Evolutionary conservation across 2,113 vertebrate genomes (phyloP).

Genomic region (Mesocricetus auratus): DNA sequence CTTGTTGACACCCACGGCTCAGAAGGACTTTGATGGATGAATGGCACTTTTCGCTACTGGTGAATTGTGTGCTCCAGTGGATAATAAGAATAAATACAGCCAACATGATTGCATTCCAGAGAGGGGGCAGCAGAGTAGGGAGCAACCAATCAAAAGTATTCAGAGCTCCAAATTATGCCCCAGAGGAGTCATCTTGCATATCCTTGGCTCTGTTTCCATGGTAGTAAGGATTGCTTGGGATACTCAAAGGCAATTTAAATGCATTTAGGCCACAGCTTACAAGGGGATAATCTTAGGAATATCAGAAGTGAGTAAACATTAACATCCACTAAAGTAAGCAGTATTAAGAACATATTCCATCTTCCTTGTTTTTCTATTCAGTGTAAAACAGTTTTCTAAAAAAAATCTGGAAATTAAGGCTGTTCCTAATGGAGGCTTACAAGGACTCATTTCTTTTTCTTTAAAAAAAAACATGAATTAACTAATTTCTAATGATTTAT

Average conservation of each 20-base stretch:
- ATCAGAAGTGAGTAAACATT: slow-evolving; percentile 74
- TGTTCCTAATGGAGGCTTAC: slow-evolving; percentile 65
- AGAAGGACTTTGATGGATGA: background rate
- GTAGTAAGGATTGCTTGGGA: slow-evolving; percentile 71
- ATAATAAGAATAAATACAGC: slow-evolving; percentile 73
- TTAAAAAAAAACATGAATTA: background rate
- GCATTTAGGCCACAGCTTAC: slow-evolving; percentile 75
- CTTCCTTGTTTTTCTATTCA: slow-evolving; percentile 59
- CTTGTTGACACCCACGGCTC: background rate
- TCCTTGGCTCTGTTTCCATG: slow-evolving; percentile 76
- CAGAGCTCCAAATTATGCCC: slow-evolving; percentile 62
- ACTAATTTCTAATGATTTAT: background rate
- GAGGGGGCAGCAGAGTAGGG: background rate
- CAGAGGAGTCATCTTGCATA: slow-evolving; percentile 58
- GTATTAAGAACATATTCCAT: slow-evolving; percentile 33
- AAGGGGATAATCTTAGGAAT: slow-evolving; percentile 73
- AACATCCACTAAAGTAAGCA: slow-evolving; percentile 68
- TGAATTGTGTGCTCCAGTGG: slow-evolving; percentile 57
- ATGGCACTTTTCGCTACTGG: background rate
- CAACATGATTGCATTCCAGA: slow-evolving; percentile 61
- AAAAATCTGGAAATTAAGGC: slow-evolving; percentile 68
- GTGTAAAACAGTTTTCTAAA: slow-evolving; percentile 44
- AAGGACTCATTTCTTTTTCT: slow-evolving; percentile 44
- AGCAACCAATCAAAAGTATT: slow-evolving; percentile 67
- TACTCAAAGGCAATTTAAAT: slow-evolving; percentile 78